Base-by-base conservation (phyloP, 1,140 invertebrate species). In the Nasonia longicornis region DNA sequence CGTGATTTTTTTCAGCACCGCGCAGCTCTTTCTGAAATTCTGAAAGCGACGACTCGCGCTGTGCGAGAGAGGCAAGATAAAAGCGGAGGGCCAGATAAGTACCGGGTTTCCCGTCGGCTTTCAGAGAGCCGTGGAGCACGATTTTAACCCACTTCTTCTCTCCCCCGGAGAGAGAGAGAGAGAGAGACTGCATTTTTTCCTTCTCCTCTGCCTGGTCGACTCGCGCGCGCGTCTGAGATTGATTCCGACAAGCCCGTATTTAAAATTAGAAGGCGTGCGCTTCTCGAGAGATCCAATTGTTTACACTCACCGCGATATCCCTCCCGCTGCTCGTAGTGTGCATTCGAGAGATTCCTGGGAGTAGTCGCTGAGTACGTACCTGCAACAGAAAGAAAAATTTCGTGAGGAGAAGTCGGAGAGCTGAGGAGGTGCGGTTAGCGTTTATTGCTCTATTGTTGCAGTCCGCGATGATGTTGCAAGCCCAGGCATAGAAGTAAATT, bases 141-240 rank as follows among this genome's bases (percentile, higher is more conserved):
- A 71, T 63, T 71, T 58, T 79, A 63, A 79, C 48, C 77, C 58
- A 71, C 48, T 79, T 72, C n/a, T 35, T n/a, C n/a, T n/a, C n/a
- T 11, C 10, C 31, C 31, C 31, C 38, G 22, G 73, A 48, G 45
- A 58, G 52, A n/a, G 52, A 48, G 45, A 58, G 52, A 20, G 52
- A 20, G 52, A 58, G 16, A 58, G 52, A 58, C 52, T 58, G 52
- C 52, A 58, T 58, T 58, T 20, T 58, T 58, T 7, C 16, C 20
- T 58, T n/a, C 52, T 16, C 16, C 16, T 58, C 20, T 58, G 14
- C 6, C 52, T 48, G 7, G 7, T 11, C 2, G 2, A 20, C 35
- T 38, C 35, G 14, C 20, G 52, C 38, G 52, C 16, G 52, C 45
- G 11, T 16, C 3, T 7, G 58, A 66, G 74, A 29, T 45, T 29